Base-by-base conservation (phyloP, 37 sponge, comb jelly and placozoan species). In the Diacarnus erythraeanus region DNA sequence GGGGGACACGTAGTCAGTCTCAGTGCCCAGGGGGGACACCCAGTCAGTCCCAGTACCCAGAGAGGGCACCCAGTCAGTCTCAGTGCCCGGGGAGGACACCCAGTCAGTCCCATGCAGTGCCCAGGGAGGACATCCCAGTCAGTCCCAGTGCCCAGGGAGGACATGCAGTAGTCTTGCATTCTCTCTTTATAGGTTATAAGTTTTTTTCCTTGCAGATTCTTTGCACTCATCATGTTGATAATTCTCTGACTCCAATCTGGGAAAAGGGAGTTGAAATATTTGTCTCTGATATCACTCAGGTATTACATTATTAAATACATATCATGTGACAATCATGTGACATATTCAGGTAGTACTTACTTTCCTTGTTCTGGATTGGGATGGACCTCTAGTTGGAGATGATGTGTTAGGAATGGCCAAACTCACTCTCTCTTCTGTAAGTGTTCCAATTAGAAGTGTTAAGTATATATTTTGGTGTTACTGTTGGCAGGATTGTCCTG, bases 321-420 rank as follows among this genome's bases (percentile, higher is more conserved):
- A 26, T 33, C 18, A 36, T 68, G 69, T 27, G 20, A 68, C 27
- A 5, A 25, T 60, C 38, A 29, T 34, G 37, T 29, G 35, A 72
- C 51, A 3, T 54, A 30, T 54, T 17, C 63, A 83, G 84, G 82
- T 76, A 30, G 57, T 70, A 17, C 77, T 87, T 43, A 81, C 68
- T 22, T 87, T 87, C 37, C 38, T 81, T 31, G 77, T 87, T 22
- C 77, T 76, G 51, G 87, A 87, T 77, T 87, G 82, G 88, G 82
- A 81, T 21, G 88, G 88, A 3, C 82, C 83, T 29, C 57, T 87
- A 15, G 73, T 76, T 1, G 88, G 82, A 59, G 82, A 82, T 56
- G 88, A 81, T 61, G 43, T 87, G 31, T 30, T 87, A 57, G 88
- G 83, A 1, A 56, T 76, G 42, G 59, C 76, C 61, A 80, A 75